Base-by-base conservation (phyloP, 1,140 invertebrate genomes). In the Ceratoteleas bidentatus region DNA sequence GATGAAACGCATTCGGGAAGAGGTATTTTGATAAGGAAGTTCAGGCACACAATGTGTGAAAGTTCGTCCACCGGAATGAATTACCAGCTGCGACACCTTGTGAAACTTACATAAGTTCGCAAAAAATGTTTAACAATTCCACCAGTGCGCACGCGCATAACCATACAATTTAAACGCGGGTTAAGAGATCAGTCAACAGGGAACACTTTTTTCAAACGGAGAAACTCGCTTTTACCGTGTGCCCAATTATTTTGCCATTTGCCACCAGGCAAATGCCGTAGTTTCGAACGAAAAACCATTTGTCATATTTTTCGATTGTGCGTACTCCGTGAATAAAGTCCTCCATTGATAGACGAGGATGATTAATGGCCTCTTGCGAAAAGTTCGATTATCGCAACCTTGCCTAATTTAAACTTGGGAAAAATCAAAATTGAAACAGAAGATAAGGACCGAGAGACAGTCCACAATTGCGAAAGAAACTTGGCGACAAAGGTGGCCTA, bases 61-160 rank as follows among this genome's bases (percentile, higher is more conserved):
- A 24, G 24, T 24, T 24, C 24, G 24, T 1, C 24, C 24, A 24
- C 24, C 1, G 1, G 24, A 24, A 24, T 24, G 24, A 24, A 24
- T 52, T 52, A 4, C n/a, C n/a, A n/a, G 5, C 49, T 16, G 32
- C 16, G 33, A 62, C 47, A 52, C 45, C 15, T 32, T 49, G 65
- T 57, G 52, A 68, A 56, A 68, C 40, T 68, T 57, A 57, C 40
- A 49, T 57, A 68, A 68, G 65, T 57, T 36, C 33, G 49, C 53
- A 57, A 49, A 57, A 49, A 6, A 24, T 24, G 24, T 24, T 24
- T 4, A 24, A 24, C 24, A 24, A 24, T 24, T 24, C 24, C 24
- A 4, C 24, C 1, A 24, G 4, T 4, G 24, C 24, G 1, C 24
- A 24, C 24, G 24, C 24, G 24, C 1, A 43, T 43, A 43, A 49